Conservation (phyloP, 1,140 invertebrate genomes). For the Leptonema lineaticorne region DNA sequence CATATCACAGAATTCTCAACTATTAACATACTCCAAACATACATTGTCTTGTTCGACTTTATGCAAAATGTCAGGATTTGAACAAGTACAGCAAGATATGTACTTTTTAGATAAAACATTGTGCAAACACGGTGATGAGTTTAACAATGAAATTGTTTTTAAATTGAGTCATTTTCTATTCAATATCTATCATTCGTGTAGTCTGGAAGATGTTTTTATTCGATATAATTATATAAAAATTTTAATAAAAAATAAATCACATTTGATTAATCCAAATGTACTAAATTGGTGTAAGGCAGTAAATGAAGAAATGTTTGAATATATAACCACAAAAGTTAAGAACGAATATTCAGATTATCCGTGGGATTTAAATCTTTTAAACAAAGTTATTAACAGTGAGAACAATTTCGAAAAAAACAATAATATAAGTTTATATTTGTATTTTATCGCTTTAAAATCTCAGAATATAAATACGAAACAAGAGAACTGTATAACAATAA, state of each 20-base stretch:
- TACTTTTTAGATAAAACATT: conserved; percentile 35
- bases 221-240: conserved; percentile 37
- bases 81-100: conserved; percentile 46
- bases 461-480: background rate
- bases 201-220: conserved; percentile 40
- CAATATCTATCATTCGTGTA: conserved; percentile 45
- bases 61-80: conserved; percentile 43
- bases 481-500: conserved; percentile 43
- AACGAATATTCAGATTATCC: conserved; percentile 26
- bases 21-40: background rate
- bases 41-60: conserved; percentile 41
- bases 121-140: background rate
- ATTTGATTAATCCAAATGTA: background rate
- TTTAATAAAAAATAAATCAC: background rate
- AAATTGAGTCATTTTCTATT: conserved; percentile 37
- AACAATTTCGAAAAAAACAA: conserved; percentile 36
- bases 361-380: conserved; percentile 32
- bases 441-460: conserved; percentile 45
- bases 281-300: background rate
- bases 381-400: conserved; percentile 18
- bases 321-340: background rate
- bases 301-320: conserved; percentile 5
- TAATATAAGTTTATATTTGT: conserved; percentile 44
- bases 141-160: background rate
- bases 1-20: conserved; percentile 38